Evolutionary conservation across 2,888 invertebrate genomes (phyloP).

Genomic region (Drosophila austrosaltans): DNA sequence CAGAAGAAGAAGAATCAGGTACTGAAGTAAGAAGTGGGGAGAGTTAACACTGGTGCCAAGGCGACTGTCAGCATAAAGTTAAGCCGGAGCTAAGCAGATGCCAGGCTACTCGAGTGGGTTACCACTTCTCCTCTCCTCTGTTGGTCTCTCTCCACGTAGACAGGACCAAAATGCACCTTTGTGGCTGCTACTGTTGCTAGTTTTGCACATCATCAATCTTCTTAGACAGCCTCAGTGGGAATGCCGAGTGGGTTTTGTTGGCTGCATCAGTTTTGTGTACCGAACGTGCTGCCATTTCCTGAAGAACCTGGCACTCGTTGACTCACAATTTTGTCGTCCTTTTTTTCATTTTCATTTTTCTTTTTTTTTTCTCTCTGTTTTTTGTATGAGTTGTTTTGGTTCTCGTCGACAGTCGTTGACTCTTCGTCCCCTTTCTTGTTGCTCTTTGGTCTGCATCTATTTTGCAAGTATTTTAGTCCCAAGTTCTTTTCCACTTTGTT

Average conservation of each 20-base stretch:
- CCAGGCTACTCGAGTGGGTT: slow-evolving; percentile 34
- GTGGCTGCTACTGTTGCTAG: slow-evolving; percentile 33
- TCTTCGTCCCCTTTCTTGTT: slow-evolving; percentile 26
- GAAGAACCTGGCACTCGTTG: slow-evolving; percentile 39
- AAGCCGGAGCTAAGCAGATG: slow-evolving; percentile 68
- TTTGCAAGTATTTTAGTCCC: slow-evolving; percentile 57
- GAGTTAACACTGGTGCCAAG: slow-evolving; percentile 59
- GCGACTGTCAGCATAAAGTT: slow-evolving; percentile 75
- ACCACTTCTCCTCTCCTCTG: slow-evolving; percentile 2
- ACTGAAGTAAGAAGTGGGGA: not conserved
- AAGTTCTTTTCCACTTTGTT: slow-evolving; percentile 62
- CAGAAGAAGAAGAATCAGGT: slow-evolving; percentile 23
- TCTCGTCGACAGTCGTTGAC: slow-evolving; percentile 65
- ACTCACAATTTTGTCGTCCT: slow-evolving; percentile 60
- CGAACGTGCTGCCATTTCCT: slow-evolving; percentile 72
- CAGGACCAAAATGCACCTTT: slow-evolving; percentile 40
- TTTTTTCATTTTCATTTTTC: slow-evolving; percentile 11
- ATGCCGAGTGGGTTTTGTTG: slow-evolving; percentile 71
- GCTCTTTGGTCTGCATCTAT: slow-evolving; percentile 57
- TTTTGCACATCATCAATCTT: slow-evolving; percentile 72
- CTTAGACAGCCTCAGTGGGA: slow-evolving; percentile 62
- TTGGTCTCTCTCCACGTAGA: slow-evolving; percentile 22
- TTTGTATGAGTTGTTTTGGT: slow-evolving; percentile 49
- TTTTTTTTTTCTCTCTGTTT: not conserved
- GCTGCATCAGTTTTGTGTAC: slow-evolving; percentile 59